phyloP scores from a whole-genome alignment of 2,113 vertebrate genomes.

The Phaethornis superciliosus region DNA sequence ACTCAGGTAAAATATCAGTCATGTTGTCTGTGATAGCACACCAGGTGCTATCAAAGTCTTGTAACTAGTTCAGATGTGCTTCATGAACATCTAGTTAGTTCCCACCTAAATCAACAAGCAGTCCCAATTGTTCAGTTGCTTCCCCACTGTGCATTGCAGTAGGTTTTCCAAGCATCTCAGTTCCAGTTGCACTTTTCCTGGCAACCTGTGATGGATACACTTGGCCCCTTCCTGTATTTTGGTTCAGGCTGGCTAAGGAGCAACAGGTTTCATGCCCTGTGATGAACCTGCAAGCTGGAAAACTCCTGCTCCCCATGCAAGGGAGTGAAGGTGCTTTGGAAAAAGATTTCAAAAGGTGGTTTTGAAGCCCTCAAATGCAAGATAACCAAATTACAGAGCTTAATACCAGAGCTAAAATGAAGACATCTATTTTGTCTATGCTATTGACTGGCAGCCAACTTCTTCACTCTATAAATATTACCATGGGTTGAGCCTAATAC shows the following conservation, averaged over 20 bases:
- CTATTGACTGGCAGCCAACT: too few species aligned
- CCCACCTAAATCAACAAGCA: background rate
- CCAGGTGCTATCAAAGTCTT: background rate
- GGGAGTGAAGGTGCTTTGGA: too few species aligned
- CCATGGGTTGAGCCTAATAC: background rate
- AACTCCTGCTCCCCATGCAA: background rate
- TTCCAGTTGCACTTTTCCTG: background rate
- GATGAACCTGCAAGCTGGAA: background rate
- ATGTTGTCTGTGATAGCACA: background rate
- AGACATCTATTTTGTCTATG: too few species aligned
- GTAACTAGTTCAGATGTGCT: background rate
- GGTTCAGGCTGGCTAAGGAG: background rate
- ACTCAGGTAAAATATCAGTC: background rate
- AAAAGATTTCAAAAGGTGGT: too few species aligned
- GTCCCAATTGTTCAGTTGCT: background rate
- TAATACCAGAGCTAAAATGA: background rate
- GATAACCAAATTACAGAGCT: background rate
- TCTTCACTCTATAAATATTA: too few species aligned
- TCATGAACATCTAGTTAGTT: background rate
- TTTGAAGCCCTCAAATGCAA: too few species aligned
- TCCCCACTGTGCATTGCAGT: background rate
- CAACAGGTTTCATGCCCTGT: background rate
- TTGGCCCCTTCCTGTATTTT: background rate
- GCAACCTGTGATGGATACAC: too few species aligned
- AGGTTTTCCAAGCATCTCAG: background rate